Evolutionary conservation across 2,888 invertebrate genomes (phyloP), one percentile per base, ranked within the genome.

Genomic region (Diarsia mendica): DNA sequence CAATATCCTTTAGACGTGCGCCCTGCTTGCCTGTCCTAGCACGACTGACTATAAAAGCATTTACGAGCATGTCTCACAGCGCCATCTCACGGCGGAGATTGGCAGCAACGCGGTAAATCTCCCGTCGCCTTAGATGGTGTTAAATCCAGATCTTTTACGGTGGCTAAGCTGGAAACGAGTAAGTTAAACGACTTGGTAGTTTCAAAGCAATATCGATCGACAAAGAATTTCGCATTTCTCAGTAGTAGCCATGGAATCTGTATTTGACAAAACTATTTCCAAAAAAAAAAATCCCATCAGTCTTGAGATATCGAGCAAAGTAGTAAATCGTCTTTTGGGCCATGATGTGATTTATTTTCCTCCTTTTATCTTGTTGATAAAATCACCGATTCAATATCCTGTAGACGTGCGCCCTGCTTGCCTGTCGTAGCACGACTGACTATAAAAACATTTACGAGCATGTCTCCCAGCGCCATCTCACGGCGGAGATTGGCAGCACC

Each of bases 61-160:
- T 95, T 95, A 96, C 91, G 93, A 93, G 64, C 92, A 75, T 93
- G 91, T 93, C 89, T 79, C 88, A 86, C 90, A 92, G 79, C 91
- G 94, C 94, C 95, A 95, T 94, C 95, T 95, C 93, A 90, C 82
- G 80, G 85, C 92, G 91, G 92, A 94, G 94, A 95, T 94, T 94
- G 94, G 92, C 91, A 92, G 90, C 92, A 91, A 88, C 76, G 84
- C 85, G 86, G 86, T 91, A 92, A 94, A 93, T 89, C 92, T 89
- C 84, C 83, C 76, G 87, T 85, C 90, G 90, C 88, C 90, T 83
- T 67, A 70, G 85, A 85, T 85, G 85, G 81, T 86, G 84, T 89
- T 91, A 92, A 92, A 93, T 28, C 90, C 92, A 91, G 90, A 91
- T 90, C 88, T 94, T 95, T 96, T 95, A 96, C 89, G 86, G 92